These are phyloP conservation scores for Neoitamus cyanurus DNA, from an alignment of 2,888 invertebrate genomes.

Conservation along the genomic window DNA sequence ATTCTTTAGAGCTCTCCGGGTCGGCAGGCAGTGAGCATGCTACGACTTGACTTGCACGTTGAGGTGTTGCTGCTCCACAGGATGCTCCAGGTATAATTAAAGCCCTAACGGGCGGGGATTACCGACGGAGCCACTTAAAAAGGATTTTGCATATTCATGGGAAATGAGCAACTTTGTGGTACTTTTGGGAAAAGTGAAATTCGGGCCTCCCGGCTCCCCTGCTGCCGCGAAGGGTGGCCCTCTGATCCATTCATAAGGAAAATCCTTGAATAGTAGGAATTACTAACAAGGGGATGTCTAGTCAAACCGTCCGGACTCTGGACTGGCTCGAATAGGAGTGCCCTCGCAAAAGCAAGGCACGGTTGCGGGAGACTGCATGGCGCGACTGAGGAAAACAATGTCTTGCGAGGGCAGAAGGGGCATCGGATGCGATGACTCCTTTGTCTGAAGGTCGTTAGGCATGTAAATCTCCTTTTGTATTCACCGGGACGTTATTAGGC, in stretches of 20 bases:
- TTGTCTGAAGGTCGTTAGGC: slow-evolving; percentile 40
- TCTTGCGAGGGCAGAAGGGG: not conserved
- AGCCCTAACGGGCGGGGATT: slow-evolving; percentile 11
- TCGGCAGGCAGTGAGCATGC: not conserved
- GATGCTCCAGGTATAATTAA: slow-evolving; percentile 49
- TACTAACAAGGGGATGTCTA: slow-evolving; percentile 8
- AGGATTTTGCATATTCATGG: slow-evolving; percentile 57
- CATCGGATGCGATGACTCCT: not conserved
- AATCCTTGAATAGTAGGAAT: not conserved
- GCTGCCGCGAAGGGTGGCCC: slow-evolving; percentile 35
- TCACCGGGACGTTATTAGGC: slow-evolving; percentile 26
- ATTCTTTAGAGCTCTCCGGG: not conserved
- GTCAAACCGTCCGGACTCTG: not conserved
- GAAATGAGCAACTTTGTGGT: slow-evolving; percentile 56
- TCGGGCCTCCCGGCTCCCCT: not conserved
- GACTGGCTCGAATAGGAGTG: not conserved
- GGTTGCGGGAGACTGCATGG: not conserved
- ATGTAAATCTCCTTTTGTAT: slow-evolving; percentile 38
- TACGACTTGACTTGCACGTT: not conserved
- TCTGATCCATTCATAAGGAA: slow-evolving; percentile 12
- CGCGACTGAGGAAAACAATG: not conserved
- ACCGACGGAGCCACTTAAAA: slow-evolving; percentile 46
- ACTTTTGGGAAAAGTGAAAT: slow-evolving; percentile 54
- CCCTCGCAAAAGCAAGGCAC: not conserved
- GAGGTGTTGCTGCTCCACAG: slow-evolving; percentile 43